These are phyloP conservation scores for Cyprinodon tularosa DNA, from an alignment of 2,113 vertebrate genomes.

Conservation along the genomic window DNA sequence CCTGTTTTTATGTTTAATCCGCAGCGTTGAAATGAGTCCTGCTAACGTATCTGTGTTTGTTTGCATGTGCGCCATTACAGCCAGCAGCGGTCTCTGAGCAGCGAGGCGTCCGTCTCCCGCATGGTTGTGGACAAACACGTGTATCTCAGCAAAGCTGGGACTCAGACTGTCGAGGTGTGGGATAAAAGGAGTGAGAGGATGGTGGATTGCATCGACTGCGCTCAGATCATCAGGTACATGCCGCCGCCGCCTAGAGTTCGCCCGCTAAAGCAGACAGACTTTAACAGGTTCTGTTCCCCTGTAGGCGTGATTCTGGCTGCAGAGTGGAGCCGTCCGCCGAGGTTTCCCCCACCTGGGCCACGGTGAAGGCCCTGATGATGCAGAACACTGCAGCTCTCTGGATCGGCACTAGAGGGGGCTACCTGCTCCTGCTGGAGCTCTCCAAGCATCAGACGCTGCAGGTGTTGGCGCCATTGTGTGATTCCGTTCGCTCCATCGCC, in stretches of 20 bases:
- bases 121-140: slow-evolving; percentile 89
- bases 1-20: too few relatives aligned
- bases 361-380: slow-evolving; percentile 90
- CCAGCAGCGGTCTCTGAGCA: slow-evolving; percentile 76
- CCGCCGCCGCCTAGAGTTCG: neutral
- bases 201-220: slow-evolving; percentile 88
- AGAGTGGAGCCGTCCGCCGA: slow-evolving; percentile 24
- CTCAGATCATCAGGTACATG: slow-evolving; percentile 86
- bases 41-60: neutral
- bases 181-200: slow-evolving; percentile 91
- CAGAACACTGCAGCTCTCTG: slow-evolving; percentile 88
- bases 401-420: slow-evolving; percentile 92
- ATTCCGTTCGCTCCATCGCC: slow-evolving; percentile 85
- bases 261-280: neutral
- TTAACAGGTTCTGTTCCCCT: neutral
- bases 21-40: neutral
- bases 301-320: slow-evolving; percentile 76
- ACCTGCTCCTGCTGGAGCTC: slow-evolving; percentile 89
- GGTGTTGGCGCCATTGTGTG: slow-evolving; percentile 81
- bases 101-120: slow-evolving; percentile 87
- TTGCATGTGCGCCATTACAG: slow-evolving; percentile 62
- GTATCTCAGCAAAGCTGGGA: slow-evolving; percentile 90
- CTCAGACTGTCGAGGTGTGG: slow-evolving; percentile 90
- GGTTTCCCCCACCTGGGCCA: slow-evolving; percentile 67
- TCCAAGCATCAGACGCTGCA: slow-evolving; percentile 83